Evolutionary conservation across 53 echinoderm and acorn worm genomes (phyloP), one percentile per base, ranked within the genome.

Genomic region (Astropecten irregularis): DNA sequence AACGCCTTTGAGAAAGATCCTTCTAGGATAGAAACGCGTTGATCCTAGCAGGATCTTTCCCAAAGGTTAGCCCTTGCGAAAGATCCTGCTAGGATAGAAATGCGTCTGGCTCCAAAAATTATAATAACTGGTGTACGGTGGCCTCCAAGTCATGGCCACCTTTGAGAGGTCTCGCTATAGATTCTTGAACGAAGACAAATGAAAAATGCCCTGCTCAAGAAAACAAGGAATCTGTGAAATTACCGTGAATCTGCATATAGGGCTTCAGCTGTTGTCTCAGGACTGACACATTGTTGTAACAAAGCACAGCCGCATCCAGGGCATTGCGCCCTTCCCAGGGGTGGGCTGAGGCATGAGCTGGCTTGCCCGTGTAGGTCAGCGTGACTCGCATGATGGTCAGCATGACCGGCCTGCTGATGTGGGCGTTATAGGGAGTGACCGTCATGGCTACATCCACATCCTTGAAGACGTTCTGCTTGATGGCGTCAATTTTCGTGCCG

Each of bases 271-370:
- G 94, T 29, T 94, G 94, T 61, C 94, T 42, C 23, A 94, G 60
- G 3, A 83, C 88, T 2, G 94, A 88, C 53, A 94, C 83, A 83
- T 94, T 94, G 65, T 91, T 94, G 31, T 94, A 94, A 71, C 94
- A 94, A 10, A 91, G 71, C 4, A 93, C 88, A 1, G 94, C 94
- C 0, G 94, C 94, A 36, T 94, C 94, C 40, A 94, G 79, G 31
- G 94, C 94, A 37, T 94, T 94, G 5, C 91, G 83, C 7, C 91
- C 94, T 15, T 94, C 91, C 93, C 94, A 94, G n/a, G 94, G 94
- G 15, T 91, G 88, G 3, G 91, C 71, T 0, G 90, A 91, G 42
- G 94, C 94, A 39, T 94, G 91, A 3, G 91, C 83, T 16, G 90
- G 74, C 47, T 88, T 88, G 4, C 94, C 94, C 19, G 69, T 81